phyloP scores from a whole-genome alignment of 2,888 invertebrate species.

The Adelphocoris suturalis region DNA sequence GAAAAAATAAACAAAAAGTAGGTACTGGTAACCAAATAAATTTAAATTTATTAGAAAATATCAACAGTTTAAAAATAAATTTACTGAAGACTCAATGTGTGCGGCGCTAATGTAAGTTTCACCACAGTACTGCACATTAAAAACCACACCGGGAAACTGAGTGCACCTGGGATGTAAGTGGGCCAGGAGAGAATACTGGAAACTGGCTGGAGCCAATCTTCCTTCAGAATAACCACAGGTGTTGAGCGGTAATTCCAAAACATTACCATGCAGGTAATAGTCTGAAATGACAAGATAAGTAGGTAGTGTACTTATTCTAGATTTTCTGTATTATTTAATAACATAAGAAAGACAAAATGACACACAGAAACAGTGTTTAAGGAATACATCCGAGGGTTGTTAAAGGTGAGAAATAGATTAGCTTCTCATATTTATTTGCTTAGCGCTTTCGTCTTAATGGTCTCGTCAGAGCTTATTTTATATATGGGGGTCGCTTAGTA shows the following conservation, averaged over 20 bases:
- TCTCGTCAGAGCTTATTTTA: no score
- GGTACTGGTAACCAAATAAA: no score
- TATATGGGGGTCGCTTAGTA: no score
- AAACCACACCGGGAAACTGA: slow-evolving; percentile 74
- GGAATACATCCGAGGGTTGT: no score
- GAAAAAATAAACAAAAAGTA: no score
- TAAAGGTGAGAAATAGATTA: no score
- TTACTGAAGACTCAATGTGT: neutral
- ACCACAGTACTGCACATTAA: slow-evolving; percentile 69
- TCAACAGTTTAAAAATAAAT: neutral
- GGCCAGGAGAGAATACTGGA: slow-evolving; percentile 72
- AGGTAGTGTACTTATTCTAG: neutral
- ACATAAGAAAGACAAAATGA: no score
- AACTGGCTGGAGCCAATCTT: slow-evolving; percentile 72
- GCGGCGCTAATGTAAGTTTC: slow-evolving; percentile 15
- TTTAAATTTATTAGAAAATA: no score
- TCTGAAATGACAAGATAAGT: slow-evolving; percentile 61
- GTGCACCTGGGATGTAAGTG: slow-evolving; percentile 67
- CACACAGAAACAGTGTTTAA: no score
- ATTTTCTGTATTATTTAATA: no score
- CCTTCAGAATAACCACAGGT: slow-evolving; percentile 70
- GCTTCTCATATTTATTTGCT: no score
- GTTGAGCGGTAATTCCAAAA: slow-evolving; percentile 71
- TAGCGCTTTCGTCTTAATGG: no score
- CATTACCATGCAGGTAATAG: slow-evolving; percentile 69